Evolutionary conservation across 2,888 invertebrate species (phyloP), one percentile per base, ranked within the genome.

Genomic region (Noctua comes): DNA sequence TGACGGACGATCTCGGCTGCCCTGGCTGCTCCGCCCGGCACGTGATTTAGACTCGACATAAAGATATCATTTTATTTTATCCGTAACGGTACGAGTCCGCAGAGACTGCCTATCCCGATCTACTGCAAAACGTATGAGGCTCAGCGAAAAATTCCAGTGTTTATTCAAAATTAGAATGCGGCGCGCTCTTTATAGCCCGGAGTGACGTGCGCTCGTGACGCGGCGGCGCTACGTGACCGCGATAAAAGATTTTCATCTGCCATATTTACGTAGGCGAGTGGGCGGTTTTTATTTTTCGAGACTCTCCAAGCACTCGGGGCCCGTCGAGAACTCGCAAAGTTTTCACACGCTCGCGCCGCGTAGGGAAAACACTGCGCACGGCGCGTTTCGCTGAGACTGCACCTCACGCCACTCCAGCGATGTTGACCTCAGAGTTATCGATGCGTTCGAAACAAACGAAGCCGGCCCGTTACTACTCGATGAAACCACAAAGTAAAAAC

Each of bases 241-340:
- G 97, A 97, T 97, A 97, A 97, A 96, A 97, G 97, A 97, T 96
- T 96, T 96, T 95, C 96, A 97, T 97, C 97, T 96, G 95, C 96
- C 95, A 96, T 97, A 96, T 97, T 96, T 96, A 96, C 96, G 95
- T 94, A 91, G 95, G 93, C 92, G 95, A 96, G 96, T 96, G 96
- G 96, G 96, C 95, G 96, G 96, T 95, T 96, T 96, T 96, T 96
- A 95, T 96, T 92, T 95, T 96, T 95, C 92, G 93, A 96, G 96
- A 94, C 94, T 94, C 95, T 95, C 92, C 91, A 93, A 91, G 90
- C 92, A 90, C 94, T 94, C 93, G 90, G 88, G 88, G 91, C 86
- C 84, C 83, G 87, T 90, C 85, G 92, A 93, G 94, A 91, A 90
- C 90, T 91, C 90, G 92, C 93, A 87, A 90, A 94, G 93, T 96